Base-by-base conservation (phyloP, 2,888 invertebrate species). In the Dione vanillae region DNA sequence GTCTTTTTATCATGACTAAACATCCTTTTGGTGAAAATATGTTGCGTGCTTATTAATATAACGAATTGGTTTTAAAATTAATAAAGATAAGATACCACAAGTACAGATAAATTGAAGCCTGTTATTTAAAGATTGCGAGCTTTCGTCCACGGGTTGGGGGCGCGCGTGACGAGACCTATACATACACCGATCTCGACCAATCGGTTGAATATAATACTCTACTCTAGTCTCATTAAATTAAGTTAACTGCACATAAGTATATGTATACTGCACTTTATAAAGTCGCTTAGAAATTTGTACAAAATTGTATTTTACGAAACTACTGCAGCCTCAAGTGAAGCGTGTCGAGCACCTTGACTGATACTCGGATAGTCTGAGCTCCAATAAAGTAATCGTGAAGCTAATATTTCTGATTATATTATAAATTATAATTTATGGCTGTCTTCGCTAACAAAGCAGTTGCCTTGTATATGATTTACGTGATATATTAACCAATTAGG, bases 1-100 rank as follows among this genome's bases (percentile, higher is more conserved):
- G 9, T 54, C 3, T 37, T n/a, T 52, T 54, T 37, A 54, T 54
- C 16, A 37, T 8, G 35, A 37, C 8, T n/a, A n/a, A 54, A 35
- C 54, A 54, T 35, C 2, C 8, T 27, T 14, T 54, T 54, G 35
- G n/a, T n/a, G 8, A 9, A 54, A 35, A 54, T 14, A 12, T 27
- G 2, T 27, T 27, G 8, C 1, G 5, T 49, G 2, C 49, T 10
- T 16, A 19, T 11, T 10, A 49, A 6, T 49, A 49, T 10, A 35
- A 54, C 1, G 10, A n/a, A 10, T n/a, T 37, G 11, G 1, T 16
- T 40, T 6, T 16, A 19, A 56, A 56, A 37, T 40, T 56, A 16
- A 16, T 56, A 37, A 56, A 37, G 40, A 40, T 56, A 40, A 56
- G 56, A 35, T 56, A 56, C 40, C 40, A 56, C 37, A 56, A 16